Percentiles rank a stretch among this genome's conserved stretches.
Conservation (phyloP, 2,113 vertebrate genomes). For the Pan paniscus region DNA sequence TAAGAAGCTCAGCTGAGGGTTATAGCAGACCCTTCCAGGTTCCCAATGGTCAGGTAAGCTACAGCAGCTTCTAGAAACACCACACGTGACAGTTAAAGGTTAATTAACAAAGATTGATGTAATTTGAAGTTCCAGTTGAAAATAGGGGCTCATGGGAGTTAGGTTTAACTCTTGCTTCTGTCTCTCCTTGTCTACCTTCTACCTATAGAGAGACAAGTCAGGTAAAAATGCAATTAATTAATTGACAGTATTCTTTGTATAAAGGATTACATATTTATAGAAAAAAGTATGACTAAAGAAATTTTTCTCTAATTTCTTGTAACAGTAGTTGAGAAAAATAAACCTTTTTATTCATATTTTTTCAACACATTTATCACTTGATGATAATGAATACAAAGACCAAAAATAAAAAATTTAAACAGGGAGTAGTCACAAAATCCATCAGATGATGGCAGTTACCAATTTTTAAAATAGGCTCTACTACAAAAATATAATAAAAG, state of each 20-base stretch:
- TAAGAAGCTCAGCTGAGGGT: not conserved
- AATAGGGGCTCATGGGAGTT: not conserved
- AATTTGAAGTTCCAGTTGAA: not conserved
- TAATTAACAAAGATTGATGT: not conserved
- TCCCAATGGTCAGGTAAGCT: not conserved
- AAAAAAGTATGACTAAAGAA: not conserved
- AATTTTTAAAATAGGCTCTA: not conserved
- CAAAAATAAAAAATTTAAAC: not conserved
- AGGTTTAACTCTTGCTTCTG: not conserved
- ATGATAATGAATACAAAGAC: not conserved
- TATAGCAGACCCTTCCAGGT: not conserved
- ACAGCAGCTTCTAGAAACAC: not conserved
- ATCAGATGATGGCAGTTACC: not conserved
- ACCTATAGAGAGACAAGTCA: not conserved
- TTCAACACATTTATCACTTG: not conserved
- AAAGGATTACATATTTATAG: not conserved
- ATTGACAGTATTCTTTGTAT: not conserved
- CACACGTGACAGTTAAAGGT: not conserved
- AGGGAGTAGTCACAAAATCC: not conserved
- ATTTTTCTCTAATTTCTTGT: not conserved
- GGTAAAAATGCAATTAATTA: not conserved
- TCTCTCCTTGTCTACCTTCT: not conserved
- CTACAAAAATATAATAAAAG: not conserved
- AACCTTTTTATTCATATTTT: not conserved
- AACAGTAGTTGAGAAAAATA: not conserved